phyloP scores from a whole-genome alignment of 2,888 invertebrate genomes.

The Frankliniella intonsa region DNA sequence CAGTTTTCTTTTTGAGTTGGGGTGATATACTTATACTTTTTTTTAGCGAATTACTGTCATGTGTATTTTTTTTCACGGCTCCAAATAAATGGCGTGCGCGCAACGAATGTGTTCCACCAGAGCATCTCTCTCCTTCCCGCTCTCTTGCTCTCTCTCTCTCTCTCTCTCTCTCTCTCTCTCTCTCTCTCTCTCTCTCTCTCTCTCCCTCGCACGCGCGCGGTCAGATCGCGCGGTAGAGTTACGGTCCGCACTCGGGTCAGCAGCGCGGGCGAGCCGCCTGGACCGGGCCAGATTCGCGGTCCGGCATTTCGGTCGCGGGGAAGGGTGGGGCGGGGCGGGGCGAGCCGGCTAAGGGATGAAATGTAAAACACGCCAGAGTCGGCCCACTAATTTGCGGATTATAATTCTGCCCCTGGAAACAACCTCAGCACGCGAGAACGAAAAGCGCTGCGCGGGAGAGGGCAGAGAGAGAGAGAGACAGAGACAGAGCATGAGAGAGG shows the following conservation, averaged over 20 bases:
- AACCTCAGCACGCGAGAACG: background rate
- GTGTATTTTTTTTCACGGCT: too few relatives aligned
- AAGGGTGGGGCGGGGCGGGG: background rate
- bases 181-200: too few relatives aligned
- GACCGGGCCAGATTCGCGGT: background rate
- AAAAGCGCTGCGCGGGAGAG: background rate
- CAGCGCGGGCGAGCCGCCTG: too few relatives aligned
- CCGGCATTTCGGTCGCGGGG: background rate
- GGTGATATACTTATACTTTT: too few relatives aligned
- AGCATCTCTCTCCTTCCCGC: background rate
- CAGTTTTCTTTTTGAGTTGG: too few relatives aligned
- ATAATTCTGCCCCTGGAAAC: background rate
- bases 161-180: too few relatives aligned
- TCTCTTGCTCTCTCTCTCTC: background rate
- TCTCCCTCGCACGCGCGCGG: too few relatives aligned
- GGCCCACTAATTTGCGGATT: conserved; percentile 20
- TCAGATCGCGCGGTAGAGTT: too few relatives aligned
- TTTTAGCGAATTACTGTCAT: too few relatives aligned
- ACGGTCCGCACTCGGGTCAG: too few relatives aligned
- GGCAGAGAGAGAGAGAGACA: conserved; percentile 2
- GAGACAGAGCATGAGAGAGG: conserved; percentile 4
- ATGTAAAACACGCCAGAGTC: conserved; percentile 9
- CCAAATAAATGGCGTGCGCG: too few relatives aligned
- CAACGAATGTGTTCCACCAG: too few relatives aligned
- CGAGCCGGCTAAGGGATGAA: background rate